Evolutionary conservation across 2,797 vertebrate species (phyloP), one percentile per base, ranked within the genome.

Genomic region (Megaceryle alcyon): DNA sequence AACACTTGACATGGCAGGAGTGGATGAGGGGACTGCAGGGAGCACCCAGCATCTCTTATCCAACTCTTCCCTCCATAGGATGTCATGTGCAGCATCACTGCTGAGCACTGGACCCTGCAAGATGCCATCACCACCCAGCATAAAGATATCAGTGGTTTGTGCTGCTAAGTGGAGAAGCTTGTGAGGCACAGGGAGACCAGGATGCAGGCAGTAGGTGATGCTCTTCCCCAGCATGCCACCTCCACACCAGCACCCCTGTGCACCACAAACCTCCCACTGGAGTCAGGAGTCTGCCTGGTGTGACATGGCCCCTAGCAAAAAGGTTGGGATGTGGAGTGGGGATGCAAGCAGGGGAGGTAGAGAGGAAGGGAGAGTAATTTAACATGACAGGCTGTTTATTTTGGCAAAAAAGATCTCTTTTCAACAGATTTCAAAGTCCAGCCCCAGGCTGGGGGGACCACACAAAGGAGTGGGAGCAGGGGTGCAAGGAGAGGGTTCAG

Each of bases 381-480:
- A 97, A 97, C 96, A 87, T 96, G 97, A 98, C 97, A 97, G 96
- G 94, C 97, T 98, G 98, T 98, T 99, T 99, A 98, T 94, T 96
- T 98, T 98, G 98, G 98, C 98, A 92, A 76, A 88, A 93, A 82
- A 77, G 90, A 82, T 92, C 91, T 97, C 96, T 97, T 98, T 98
- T 97, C 94, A 97, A 92, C 95, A 96, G 95, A 97, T 98, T 98
- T 97, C 97, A 96, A 97, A 98, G 97, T 89, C 90, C 14, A 6
- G 93, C 91, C 92, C 63, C 12, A n/a, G 86, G 60, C 60, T 14
- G 35, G 87, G 71, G 86, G 49, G 90, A 92, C 96, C 96, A 97
- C 97, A 97, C 92, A 94, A 94, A 95, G 86, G 86, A 96, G 82
- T 39, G 57, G 18, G 78, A 91, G 73, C 51, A 85, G 60, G 94